Base-by-base conservation (phyloP, 23 tunicate species). In the Botrylloides violaceus region DNA sequence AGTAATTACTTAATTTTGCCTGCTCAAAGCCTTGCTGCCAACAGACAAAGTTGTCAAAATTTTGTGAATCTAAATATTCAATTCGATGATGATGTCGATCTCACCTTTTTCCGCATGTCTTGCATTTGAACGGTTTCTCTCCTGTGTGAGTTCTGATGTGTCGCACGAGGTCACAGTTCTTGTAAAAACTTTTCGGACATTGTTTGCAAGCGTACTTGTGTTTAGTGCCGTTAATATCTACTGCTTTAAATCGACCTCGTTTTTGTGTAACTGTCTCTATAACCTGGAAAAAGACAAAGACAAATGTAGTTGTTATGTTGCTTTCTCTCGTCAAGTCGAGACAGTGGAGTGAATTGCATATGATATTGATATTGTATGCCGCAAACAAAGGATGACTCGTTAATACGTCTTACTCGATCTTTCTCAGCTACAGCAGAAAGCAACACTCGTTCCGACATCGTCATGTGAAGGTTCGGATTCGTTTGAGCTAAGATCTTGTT, bases 91-190 rank as follows among this genome's bases (percentile, higher is more conserved):
- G n/a, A n/a, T 32, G 32, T 23, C 22, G 19, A 27, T 34, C 28
- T 22, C 33, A 90, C 97, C 78, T 43, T 61, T 90, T 90, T 32
- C 85, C 91, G 34, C 97, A 90, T 2, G 7, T 39, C 22, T 66
- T 61, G 58, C 97, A 90, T 9, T 30, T 49, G 58, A 72, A 90
- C 27, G 97, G 97, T 60, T 79, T 83, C 30, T 78, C 90, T 2
- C 97, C 97, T 18, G 97, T 90, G 72, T 90, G 97, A 1, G 73
- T 79, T 28, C 97, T 83, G 20, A 79, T 57, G 61, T 90, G 97
- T 5, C 97, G 79, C 23, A 71, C 64, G 26, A 90, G 66, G 39
- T 90, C 97, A 59, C 81, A 58, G 28, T 76, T 78, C 68, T 90
- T 90, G 1, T 61, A 76, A 43, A 90, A 90, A 55, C 97, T 90